Conservation (phyloP, 92 coral and sea anemone species). For the Parazoanthus darwini region DNA sequence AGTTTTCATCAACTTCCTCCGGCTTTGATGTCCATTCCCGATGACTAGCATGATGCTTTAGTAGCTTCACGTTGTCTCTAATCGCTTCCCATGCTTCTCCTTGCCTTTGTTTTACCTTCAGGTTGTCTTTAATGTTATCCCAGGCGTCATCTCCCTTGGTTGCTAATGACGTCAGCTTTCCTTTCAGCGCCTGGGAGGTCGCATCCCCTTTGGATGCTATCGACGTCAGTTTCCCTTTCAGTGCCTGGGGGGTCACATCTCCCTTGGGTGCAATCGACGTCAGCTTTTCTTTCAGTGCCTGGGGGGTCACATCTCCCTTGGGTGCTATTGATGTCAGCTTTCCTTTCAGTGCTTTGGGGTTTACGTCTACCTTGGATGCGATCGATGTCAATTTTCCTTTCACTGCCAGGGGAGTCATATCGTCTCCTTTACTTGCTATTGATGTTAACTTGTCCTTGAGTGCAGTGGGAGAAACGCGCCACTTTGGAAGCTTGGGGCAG, state of each 20-base stretch:
- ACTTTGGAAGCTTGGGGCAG: slow-evolving; percentile 23
- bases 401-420: background rate
- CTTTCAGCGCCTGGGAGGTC: background rate
- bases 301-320: background rate
- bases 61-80: slow-evolving; percentile 10
- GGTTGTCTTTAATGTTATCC: slow-evolving; percentile 28
- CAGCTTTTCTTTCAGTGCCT: slow-evolving; percentile 9
- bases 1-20: background rate
- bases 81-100: slow-evolving; percentile 10
- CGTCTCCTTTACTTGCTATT: background rate
- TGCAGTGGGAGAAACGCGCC: slow-evolving; percentile 29
- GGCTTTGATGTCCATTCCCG: background rate
- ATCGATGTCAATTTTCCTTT: background rate
- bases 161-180: slow-evolving; percentile 5
- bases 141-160: slow-evolving; percentile 20
- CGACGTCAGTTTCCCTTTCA: background rate
- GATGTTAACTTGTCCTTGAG: slow-evolving; percentile 4
- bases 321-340: background rate
- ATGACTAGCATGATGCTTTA: slow-evolving; percentile 2
- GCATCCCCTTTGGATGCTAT: slow-evolving; percentile 10
- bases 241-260: background rate
- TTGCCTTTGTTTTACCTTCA: slow-evolving; percentile 3
- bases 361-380: background rate
- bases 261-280: background rate
- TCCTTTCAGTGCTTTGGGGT: background rate